Evolutionary conservation across 2,888 invertebrate species (phyloP).

Genomic region (Venustoraphidia nigricollis): DNA sequence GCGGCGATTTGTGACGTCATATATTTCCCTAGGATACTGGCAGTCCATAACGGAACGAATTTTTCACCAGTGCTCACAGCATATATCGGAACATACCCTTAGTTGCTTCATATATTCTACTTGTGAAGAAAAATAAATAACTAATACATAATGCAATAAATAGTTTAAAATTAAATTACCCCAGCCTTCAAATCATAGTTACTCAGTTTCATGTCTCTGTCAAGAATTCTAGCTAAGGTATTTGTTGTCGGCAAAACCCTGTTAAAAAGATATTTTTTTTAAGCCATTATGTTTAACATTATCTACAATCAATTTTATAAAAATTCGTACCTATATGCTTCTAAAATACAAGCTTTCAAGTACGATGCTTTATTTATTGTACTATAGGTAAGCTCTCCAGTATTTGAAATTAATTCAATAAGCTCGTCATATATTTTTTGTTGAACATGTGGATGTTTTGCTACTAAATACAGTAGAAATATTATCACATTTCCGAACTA

Average conservation of each 20-base stretch:
- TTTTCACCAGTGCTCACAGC: too few relatives aligned
- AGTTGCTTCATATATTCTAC: too few relatives aligned
- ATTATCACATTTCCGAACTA: conserved; percentile 68
- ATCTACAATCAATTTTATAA: neutral
- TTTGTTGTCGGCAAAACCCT: conserved; percentile 60
- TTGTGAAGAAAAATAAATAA: too few relatives aligned
- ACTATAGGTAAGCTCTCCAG: conserved; percentile 38
- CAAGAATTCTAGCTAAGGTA: conserved; percentile 60
- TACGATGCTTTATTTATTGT: conserved; percentile 52
- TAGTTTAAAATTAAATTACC: conserved; percentile 28
- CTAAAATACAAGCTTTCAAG: conserved; percentile 61
- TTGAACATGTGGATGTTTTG: conserved; percentile 49
- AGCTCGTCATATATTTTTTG: conserved; percentile 50
- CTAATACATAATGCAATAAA: too few relatives aligned
- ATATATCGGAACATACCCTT: too few relatives aligned
- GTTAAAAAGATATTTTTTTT: conserved; percentile 12
- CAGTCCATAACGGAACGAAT: too few relatives aligned
- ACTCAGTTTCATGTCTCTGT: conserved; percentile 47
- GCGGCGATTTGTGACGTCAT: too few relatives aligned
- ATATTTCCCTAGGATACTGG: too few relatives aligned
- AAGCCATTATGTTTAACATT: conserved; percentile 15
- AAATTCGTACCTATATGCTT: conserved; percentile 41
- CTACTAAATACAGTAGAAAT: conserved; percentile 60
- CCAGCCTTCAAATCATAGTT: conserved; percentile 56
- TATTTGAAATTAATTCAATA: conserved; percentile 29